These are phyloP conservation scores for Acanthochromis polyacanthus DNA, from an alignment of 2,113 vertebrate genomes.

Conservation along the genomic window DNA sequence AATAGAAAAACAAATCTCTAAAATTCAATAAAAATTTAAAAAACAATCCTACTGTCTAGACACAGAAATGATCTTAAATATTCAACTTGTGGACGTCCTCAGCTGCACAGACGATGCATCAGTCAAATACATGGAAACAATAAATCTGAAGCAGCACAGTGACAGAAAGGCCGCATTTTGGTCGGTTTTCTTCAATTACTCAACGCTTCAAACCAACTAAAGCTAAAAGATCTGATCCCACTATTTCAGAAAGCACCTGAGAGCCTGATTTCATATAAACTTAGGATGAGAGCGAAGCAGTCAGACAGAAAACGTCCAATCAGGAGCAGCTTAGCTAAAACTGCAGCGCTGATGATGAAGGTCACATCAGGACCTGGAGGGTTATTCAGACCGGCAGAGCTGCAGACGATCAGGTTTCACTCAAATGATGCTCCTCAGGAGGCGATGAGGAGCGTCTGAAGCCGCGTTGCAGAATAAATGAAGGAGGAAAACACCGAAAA, in stretches of 20 bases:
- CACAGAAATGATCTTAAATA: too few relatives aligned
- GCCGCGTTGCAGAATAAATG: neutral
- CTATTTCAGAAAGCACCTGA: too few relatives aligned
- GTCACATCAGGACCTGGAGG: constrained; percentile 6
- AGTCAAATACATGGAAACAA: constrained; percentile 6
- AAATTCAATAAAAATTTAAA: too few relatives aligned
- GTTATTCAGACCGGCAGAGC: constrained; percentile 7
- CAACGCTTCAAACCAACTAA: neutral
- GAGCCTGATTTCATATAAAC: neutral
- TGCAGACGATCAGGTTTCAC: neutral
- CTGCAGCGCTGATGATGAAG: constrained; percentile 15
- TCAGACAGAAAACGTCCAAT: constrained; percentile 34
- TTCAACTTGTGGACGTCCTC: neutral
- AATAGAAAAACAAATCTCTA: too few relatives aligned
- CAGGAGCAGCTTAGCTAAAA: constrained; percentile 4
- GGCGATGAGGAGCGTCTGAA: neutral
- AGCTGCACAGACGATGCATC: neutral
- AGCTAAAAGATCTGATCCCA: neutral
- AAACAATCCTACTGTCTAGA: too few relatives aligned
- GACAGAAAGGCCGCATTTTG: too few relatives aligned
- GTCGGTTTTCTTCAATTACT: too few relatives aligned
- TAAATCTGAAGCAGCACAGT: too few relatives aligned
- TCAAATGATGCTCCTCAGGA: neutral
- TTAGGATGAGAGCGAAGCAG: constrained; percentile 10
- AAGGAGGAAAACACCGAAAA: neutral